Evolutionary conservation across 2,113 vertebrate species (phyloP), one percentile per base, ranked within the genome.

Genomic region (Amphiprion percula): DNA sequence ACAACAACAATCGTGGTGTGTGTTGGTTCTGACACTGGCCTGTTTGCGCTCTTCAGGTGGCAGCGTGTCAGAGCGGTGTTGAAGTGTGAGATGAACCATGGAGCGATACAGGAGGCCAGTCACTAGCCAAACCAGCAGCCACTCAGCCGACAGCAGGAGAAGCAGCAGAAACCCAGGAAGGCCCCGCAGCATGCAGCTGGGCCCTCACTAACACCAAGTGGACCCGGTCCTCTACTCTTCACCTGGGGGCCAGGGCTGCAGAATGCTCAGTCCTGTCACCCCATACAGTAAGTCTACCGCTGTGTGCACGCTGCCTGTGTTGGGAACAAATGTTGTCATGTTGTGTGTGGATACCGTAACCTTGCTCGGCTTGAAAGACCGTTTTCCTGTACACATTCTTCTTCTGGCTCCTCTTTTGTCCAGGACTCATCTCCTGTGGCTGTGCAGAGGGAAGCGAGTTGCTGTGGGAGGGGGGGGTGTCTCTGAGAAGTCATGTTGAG

Each of bases 211-310:
- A 56, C 88, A 85, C 78, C 85, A 66, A 88, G 88, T 84, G 90
- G 92, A 91, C 80, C 89, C 19, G 19, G 80, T 81, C 84, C 86
- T 84, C 79, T 81, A 83, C 85, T 91, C 87, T 86, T 86, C 65
- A 84, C 68, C 85, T 81, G 85, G 81, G 88, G 90, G 69, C 85
- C 83, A 90, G 90, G 84, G 73, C 90, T 87, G 90, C 93, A 94
- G 93, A 93, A 94, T 94, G 93, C 92, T 93, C 91, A 93, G 93
- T 93, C 90, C 92, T 90, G 88, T 91, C 87, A 85, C 87, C 89
- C 89, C 91, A 77, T 93, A 94, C 91, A 93, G 93, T 94, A 84
- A 87, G 93, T 90, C n/a, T 23, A 19, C 21, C 47, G 17, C 10
- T 11, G 16, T 15, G 68, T 58, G 10, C 41, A 12, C 3, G 4